Percentiles rank a stretch among this genome's conserved stretches.
phyloP scores from a whole-genome alignment of 1,140 invertebrate genomes.

The Zeugodacus cucurbitae region DNA sequence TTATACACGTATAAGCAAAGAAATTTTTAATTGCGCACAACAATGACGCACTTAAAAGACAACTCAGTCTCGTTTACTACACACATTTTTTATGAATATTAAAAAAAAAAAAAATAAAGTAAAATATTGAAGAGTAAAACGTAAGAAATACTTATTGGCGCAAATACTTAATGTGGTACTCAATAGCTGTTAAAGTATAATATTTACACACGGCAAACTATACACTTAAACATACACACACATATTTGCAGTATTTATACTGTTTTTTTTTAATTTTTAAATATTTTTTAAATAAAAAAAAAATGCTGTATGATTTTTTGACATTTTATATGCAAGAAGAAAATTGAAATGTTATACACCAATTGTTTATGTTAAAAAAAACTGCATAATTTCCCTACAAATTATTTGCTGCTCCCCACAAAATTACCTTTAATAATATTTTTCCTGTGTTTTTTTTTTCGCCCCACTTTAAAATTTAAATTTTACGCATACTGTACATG shows the following conservation, averaged over 20 bases:
- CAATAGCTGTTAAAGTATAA: neutral
- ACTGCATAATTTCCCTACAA: neutral
- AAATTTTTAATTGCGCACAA: neutral
- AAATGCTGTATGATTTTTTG: neutral
- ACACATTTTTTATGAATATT: neutral
- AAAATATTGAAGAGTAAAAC: neutral
- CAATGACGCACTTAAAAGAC: neutral
- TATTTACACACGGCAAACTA: neutral
- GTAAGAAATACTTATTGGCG: neutral
- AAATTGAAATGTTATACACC: neutral
- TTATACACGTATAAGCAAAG: neutral
- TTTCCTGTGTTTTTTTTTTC: neutral
- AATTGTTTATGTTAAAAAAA: neutral
- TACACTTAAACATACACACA: neutral
- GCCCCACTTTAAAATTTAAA: neutral
- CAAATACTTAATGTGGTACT: constrained; percentile 1
- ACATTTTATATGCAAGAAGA: neutral
- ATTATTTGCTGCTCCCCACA: neutral
- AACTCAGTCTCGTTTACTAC: neutral
- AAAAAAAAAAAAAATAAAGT: neutral
- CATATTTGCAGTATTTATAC: neutral
- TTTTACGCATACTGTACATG: neutral
- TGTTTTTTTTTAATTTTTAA: neutral
- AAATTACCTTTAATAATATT: neutral
- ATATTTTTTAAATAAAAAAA: neutral